Evolutionary conservation across 2,113 vertebrate species (phyloP), one percentile per base, ranked within the genome.

Genomic region (Ammodytes marinus): DNA sequence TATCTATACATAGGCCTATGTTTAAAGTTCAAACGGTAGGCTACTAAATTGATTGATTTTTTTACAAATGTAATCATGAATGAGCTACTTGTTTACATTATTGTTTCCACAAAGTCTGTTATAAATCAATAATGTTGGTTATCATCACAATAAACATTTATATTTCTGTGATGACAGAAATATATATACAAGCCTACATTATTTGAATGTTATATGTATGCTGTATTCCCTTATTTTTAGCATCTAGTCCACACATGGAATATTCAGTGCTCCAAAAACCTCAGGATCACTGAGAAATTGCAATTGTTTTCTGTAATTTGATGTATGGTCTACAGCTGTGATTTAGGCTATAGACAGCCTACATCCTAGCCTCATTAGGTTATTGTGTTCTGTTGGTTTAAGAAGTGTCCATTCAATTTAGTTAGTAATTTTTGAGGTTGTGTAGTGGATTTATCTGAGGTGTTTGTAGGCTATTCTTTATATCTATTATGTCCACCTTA

Each of bases 121-220:
- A 11, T 77, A 63, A 19, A 45, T 66, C 40, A 0, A 74, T 12
- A 71, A 27, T 59, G 49, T 72, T 71, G 66, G 70, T 71, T 57
- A 49, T 59, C 8, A 80, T 14, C 77, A 78, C 74, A 89, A 87
- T 88, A 92, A 90, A 90, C 78, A 67, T 83, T 84, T 81, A 79
- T 74, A 85, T 85, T 78, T 78, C 35, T 60, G 54, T 65, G 37
- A 46, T 11, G 50, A 11, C 8, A 43, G 15, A 27, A 27, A 27
- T 27, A 27, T 27, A 27, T 27, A 27, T 27, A 27, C 27, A 27
- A 27, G 27, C 27, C 27, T 27, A 27, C 27, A 27, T 63, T 57
- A 3, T 66, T 42, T 39, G n/a, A 59, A 27, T 58, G 47, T 71
- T 63, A 35, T 59, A 1, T 73, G 15, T 4, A 14, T 52, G 2